Base-by-base conservation (phyloP, 2,797 vertebrate species). In the Leuciscus waleckii region DNA sequence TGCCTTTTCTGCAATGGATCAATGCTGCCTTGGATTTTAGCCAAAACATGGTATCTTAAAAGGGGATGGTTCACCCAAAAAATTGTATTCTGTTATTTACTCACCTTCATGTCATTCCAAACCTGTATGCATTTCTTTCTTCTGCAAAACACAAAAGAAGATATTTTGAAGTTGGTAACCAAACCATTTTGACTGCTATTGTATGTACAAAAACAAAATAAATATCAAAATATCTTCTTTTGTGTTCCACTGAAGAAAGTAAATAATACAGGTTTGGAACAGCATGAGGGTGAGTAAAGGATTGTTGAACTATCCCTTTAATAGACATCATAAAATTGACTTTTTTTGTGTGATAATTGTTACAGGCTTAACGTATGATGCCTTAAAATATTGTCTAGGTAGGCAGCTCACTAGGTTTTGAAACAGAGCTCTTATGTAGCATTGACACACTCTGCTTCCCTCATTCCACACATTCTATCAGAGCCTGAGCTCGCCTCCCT, bases 401-500 rank as follows among this genome's bases (percentile, higher is more conserved):
- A 29, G 35, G 16, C 17, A 58, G 81, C 37, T 82, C 7, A 8
- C 29, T 51, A 69, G 46, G 32, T 54, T 54, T 54, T 54, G 29
- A 19, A 76, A 37, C 54, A 26, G 37, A 76, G 32, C 23, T 81
- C n/a, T 21, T 23, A 65, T 83, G 23, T 76, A 51, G 43, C 39
- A 29, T 76, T 76, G 43, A 63, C 70, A 67, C 63, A 37, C 41
- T 35, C 37, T 71, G 19, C 43, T 43, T 46, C 56, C 32, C 74
- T 58, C 51, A 51, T 67, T 85, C 85, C 81, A 68, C 76, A 61
- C 75, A 56, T 69, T 70, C 69, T 75, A 83, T 69, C 32, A 56
- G 71, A n/a, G 76, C 77, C 67, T 78, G 51, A 82, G 65, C 70
- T 79, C 41, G 58, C 84, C 82, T 83, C 67, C 63, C 68, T 82